Conservation (phyloP, 2,797 vertebrate species). For the Lophotriccus pileatus region DNA sequence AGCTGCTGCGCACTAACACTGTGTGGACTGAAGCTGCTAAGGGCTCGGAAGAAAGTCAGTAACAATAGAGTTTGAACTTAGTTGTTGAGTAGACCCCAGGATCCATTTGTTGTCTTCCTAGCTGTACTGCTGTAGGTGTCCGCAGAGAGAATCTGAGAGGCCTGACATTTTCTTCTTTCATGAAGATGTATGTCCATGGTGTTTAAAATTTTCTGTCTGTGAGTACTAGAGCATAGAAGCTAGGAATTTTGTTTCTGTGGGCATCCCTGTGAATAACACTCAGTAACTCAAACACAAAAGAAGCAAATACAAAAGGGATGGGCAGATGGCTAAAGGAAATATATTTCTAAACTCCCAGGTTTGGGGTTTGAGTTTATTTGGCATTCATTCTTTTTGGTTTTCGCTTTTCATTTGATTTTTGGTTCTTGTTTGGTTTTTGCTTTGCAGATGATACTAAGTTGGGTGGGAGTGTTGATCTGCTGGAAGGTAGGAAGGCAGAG, state of each 20-base stretch:
- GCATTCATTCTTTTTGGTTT: not conserved
- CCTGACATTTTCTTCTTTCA: not conserved
- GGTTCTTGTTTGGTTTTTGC: not conserved
- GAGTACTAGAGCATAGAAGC: not conserved
- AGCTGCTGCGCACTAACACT: not conserved
- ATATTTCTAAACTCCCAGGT: not conserved
- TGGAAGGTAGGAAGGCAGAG: not conserved
- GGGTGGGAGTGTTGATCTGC: not conserved
- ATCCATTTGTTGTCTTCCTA: not conserved
- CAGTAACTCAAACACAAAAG: not conserved
- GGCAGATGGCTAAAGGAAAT: not conserved
- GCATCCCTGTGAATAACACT: not conserved
- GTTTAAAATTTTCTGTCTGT: not conserved
- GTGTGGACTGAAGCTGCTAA: not conserved
- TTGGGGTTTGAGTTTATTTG: not conserved
- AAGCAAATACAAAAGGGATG: not conserved
- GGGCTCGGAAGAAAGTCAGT: not conserved
- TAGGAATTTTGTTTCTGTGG: not conserved
- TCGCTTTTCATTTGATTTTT: not conserved
- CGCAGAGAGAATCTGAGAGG: not conserved
- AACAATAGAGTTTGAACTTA: not conserved
- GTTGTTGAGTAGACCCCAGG: not conserved
- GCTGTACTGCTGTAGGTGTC: not conserved
- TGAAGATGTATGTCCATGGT: not conserved
- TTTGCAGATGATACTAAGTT: not conserved